Conservation (phyloP, 2,797 vertebrate species). For the Brotogeris chrysoptera region DNA sequence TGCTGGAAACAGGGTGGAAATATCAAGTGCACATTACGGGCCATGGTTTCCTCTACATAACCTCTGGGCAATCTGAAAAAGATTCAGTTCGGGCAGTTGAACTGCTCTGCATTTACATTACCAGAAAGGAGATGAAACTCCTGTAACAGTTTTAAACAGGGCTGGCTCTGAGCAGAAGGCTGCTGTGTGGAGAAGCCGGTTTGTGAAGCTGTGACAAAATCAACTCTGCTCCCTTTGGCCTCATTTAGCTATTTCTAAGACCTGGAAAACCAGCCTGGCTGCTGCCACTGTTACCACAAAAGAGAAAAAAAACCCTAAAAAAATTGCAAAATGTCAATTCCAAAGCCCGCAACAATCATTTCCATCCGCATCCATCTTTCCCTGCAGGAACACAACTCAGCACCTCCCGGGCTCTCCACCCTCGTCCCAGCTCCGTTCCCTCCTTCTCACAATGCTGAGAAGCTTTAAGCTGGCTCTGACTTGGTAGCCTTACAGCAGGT, state of each 20-base stretch:
- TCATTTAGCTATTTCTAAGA: not conserved
- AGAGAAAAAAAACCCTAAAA: not conserved
- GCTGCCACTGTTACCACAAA: not conserved
- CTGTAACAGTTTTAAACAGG: not conserved
- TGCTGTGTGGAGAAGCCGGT: not conserved
- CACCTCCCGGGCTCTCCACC: not conserved
- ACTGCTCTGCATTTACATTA: not conserved
- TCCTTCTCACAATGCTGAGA: not conserved
- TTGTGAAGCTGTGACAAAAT: not conserved
- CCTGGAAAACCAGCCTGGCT: not conserved
- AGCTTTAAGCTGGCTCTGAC: not conserved
- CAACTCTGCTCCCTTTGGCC: not conserved
- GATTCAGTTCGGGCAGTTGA: not conserved
- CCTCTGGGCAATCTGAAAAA: not conserved
- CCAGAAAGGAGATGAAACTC: not conserved
- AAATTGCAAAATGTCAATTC: not conserved
- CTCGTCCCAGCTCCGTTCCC: not conserved
- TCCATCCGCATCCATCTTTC: not conserved
- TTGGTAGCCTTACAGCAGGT: not conserved
- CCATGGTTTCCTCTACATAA: not conserved
- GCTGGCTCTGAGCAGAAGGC: not conserved
- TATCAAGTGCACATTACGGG: accelerated
- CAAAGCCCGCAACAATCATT: not conserved
- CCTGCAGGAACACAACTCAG: not conserved
- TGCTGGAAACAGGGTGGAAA: not conserved